A percentile compares a stretch with the other conserved stretches of the same genome.
Conservation (phyloP, 2,888 invertebrate genomes). For the Leucania comma region DNA sequence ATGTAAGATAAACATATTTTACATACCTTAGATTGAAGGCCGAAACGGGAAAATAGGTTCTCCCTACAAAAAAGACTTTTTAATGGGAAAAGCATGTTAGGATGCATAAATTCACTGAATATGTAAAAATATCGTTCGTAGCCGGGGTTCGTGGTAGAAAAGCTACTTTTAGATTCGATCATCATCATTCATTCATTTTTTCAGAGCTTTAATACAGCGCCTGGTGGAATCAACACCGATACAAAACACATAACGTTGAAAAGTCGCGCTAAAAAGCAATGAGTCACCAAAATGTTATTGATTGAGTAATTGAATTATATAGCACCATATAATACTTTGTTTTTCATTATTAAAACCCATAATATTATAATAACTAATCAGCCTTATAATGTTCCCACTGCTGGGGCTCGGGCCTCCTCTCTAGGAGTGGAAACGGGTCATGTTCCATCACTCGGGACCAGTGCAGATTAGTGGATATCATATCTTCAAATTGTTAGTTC, state of each 20-base stretch:
- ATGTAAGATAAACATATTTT: constrained; percentile 18
- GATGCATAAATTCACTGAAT: neutral
- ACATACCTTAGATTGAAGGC: neutral
- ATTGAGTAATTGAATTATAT: no score
- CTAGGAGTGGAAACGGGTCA: no score
- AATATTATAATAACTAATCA: no score
- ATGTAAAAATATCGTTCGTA: neutral
- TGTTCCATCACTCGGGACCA: no score
- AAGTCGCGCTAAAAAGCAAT: neutral
- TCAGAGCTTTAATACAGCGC: neutral
- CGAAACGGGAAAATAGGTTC: neutral
- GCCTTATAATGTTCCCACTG: no score
- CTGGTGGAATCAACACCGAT: constrained; percentile 1
- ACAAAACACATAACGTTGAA: neutral
- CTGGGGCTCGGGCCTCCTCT: no score
- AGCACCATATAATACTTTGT: neutral
- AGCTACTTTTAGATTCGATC: neutral
- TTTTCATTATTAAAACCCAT: neutral
- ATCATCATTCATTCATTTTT: neutral
- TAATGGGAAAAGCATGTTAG: neutral
- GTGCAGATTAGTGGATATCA: no score
- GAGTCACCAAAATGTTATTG: neutral
- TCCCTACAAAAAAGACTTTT: neutral
- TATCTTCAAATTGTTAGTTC: no score
- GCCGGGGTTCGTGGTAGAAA: neutral